These are phyloP conservation scores for Augochlorella aurata DNA, from an alignment of 2,888 invertebrate species.

Conservation along the genomic window DNA sequence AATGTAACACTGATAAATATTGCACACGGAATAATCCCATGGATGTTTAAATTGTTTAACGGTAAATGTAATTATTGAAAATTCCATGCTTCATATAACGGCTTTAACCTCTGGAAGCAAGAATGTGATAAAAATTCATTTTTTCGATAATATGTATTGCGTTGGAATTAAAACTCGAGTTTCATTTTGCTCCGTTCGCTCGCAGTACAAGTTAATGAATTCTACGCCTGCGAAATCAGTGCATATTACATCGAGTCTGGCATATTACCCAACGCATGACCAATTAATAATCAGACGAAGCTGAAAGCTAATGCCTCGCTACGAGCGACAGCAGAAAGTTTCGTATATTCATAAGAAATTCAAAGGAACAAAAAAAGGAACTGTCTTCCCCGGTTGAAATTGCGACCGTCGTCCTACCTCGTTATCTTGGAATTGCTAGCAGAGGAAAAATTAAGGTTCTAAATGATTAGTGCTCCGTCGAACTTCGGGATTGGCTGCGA, in stretches of 20 bases:
- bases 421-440: conserved; percentile 44
- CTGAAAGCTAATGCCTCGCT: neutral
- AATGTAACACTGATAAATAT: no score
- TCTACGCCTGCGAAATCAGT: no score
- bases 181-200: neutral
- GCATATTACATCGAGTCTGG: no score
- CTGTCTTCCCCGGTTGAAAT: neutral
- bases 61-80: neutral
- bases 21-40: neutral
- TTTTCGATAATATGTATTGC: neutral
- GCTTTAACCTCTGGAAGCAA: no score
- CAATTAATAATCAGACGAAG: neutral
- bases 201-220: no score
- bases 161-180: neutral
- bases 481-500: conserved; percentile 58
- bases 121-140: no score
- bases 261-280: no score
- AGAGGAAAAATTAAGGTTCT: conserved; percentile 56
- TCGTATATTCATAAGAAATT: conserved; percentile 18
- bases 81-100: neutral
- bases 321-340: neutral
- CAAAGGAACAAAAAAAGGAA: neutral
- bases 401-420: conserved; percentile 27
- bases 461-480: conserved; percentile 54
- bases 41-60: neutral